Percentiles rank a stretch among this genome's conserved stretches.
Evolutionary conservation across 2,113 vertebrate species (phyloP).

Genomic region (Sapajus apella): DNA sequence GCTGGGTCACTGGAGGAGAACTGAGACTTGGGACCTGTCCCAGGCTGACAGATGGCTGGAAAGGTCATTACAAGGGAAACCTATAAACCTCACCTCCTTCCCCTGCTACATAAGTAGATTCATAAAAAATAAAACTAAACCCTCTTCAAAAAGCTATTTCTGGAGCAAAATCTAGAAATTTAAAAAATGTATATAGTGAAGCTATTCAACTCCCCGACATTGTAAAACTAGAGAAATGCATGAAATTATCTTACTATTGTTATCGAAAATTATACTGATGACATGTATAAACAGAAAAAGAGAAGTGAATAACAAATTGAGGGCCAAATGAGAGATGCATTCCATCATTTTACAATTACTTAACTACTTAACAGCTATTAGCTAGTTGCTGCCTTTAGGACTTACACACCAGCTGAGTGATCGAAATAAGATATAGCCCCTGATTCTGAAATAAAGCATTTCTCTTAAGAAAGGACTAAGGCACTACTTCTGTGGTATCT

Average conservation of each 20-base stretch:
- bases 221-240: neutral
- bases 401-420: neutral
- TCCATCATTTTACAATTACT: neutral
- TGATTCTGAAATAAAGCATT: neutral
- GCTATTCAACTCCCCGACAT: neutral
- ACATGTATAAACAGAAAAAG: neutral
- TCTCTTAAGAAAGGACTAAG: neutral
- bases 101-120: neutral
- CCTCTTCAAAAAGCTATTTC: neutral
- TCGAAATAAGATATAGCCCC: neutral
- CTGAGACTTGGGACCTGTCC: rapidly evolving
- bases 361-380: neutral
- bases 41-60: neutral
- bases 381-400: neutral
- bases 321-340: neutral
- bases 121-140: neutral
- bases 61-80: neutral
- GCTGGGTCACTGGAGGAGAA: neutral
- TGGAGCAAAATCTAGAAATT: neutral
- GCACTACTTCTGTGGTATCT: neutral
- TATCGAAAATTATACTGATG: neutral
- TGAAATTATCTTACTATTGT: neutral
- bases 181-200: neutral
- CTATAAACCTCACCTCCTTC: neutral
- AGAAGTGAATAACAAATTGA: neutral